A percentile compares a stretch with the other conserved stretches of the same genome.
Evolutionary conservation across 2,888 invertebrate species (phyloP).

Genomic region (Drosophila buzzatii): DNA sequence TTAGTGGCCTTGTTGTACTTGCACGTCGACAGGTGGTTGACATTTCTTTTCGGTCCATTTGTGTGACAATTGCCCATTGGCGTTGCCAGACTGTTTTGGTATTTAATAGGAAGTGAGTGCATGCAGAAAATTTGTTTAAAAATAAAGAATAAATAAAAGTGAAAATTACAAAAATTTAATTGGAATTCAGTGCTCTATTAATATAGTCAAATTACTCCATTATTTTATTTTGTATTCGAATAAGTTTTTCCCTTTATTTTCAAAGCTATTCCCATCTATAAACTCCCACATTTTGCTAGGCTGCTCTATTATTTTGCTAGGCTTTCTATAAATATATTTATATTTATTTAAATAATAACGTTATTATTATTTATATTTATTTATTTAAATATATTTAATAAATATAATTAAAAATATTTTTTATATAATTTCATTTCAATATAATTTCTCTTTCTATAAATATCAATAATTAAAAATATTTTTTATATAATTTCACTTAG

Average conservation of each 20-base stretch:
- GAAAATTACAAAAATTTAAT: too few relatives aligned
- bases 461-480: not conserved
- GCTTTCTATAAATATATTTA: not conserved
- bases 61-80: slow-evolving; percentile 13
- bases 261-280: too few relatives aligned
- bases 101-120: not conserved
- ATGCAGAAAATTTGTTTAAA: too few relatives aligned
- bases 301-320: not conserved
- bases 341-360: too few relatives aligned
- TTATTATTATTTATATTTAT: too few relatives aligned
- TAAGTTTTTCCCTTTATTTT: too few relatives aligned
- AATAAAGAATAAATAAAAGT: not conserved
- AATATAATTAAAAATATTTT: too few relatives aligned
- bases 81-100: slow-evolving; percentile 26
- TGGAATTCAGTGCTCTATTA: too few relatives aligned
- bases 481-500: not conserved
- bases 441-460: not conserved
- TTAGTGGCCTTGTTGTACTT: slow-evolving; percentile 63
- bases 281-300: not conserved
- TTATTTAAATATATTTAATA: too few relatives aligned
- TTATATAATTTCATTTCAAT: too few relatives aligned
- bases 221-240: too few relatives aligned
- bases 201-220: too few relatives aligned
- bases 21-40: slow-evolving; percentile 75
- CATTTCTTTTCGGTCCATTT: slow-evolving; percentile 51